These are phyloP conservation scores for Nomada hirtipes DNA, from an alignment of 2,888 invertebrate species.

Conservation along the genomic window DNA sequence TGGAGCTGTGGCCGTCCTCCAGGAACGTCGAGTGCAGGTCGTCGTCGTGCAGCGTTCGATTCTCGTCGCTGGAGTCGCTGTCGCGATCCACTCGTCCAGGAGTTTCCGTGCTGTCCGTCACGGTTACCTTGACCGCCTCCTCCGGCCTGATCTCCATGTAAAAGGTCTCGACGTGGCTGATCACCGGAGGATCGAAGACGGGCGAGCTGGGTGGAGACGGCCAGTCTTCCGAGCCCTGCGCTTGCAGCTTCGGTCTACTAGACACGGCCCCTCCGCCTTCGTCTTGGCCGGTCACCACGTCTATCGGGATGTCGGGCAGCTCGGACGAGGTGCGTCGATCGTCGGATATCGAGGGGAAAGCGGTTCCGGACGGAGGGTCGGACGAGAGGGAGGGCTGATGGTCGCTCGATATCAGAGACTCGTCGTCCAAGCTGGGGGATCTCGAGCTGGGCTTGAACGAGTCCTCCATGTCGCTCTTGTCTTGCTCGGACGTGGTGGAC, in stretches of 20 bases:
- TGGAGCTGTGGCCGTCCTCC: slow-evolving; percentile 82
- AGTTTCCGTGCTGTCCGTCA: slow-evolving; percentile 89
- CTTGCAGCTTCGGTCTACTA: slow-evolving; percentile 74
- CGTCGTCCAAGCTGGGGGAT: slow-evolving; percentile 93
- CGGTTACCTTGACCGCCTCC: slow-evolving; percentile 91
- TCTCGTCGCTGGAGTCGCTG: slow-evolving; percentile 88
- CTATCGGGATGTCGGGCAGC: slow-evolving; percentile 93
- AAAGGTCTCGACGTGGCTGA: slow-evolving; percentile 92
- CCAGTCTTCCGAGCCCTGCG: slow-evolving; percentile 92
- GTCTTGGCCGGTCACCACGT: slow-evolving; percentile 86
- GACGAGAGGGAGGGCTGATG: slow-evolving; percentile 94
- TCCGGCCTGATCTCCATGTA: slow-evolving; percentile 92
- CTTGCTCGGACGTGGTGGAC: slow-evolving; percentile 94
- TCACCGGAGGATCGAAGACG: slow-evolving; percentile 89
- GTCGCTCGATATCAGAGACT: slow-evolving; percentile 93
- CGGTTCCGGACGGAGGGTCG: slow-evolving; percentile 88
- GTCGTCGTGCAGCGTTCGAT: slow-evolving; percentile 89
- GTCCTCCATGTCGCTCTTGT: slow-evolving; percentile 93
- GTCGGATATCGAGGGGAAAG: slow-evolving; percentile 88
- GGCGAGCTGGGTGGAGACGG: slow-evolving; percentile 92
- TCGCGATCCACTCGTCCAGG: slow-evolving; percentile 84
- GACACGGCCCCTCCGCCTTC: slow-evolving; percentile 78
- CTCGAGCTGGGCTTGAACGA: slow-evolving; percentile 94
- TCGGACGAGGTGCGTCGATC: slow-evolving; percentile 93
- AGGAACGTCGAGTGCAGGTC: slow-evolving; percentile 84